Evolutionary conservation across 2,888 invertebrate genomes (phyloP).

Genomic region (Drosophila nigricruria): DNA sequence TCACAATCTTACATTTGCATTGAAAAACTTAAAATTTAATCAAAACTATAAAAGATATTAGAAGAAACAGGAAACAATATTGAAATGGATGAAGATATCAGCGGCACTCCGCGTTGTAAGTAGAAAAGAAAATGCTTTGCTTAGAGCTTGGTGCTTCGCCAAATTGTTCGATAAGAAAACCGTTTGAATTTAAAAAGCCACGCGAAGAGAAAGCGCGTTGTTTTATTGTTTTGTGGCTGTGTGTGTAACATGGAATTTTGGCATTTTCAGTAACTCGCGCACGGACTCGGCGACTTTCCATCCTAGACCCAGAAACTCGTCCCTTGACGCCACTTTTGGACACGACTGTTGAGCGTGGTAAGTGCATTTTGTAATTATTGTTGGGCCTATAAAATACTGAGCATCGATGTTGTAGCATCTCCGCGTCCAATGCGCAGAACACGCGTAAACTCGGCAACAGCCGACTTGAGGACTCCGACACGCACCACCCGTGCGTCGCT

Average conservation of each 20-base stretch:
- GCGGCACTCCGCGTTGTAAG: slow-evolving; percentile 49
- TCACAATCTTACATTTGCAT: background rate
- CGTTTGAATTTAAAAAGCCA: slow-evolving; percentile 59
- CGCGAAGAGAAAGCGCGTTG: slow-evolving; percentile 4
- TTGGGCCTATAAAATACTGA: background rate
- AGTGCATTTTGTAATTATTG: slow-evolving; percentile 13
- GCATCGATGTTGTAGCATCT: slow-evolving; percentile 38
- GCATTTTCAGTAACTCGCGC: slow-evolving; percentile 57
- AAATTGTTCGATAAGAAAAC: slow-evolving; percentile 12
- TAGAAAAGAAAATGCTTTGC: background rate
- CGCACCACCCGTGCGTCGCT: slow-evolving; percentile 60
- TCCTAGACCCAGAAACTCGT: slow-evolving; percentile 53
- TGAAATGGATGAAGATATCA: slow-evolving; percentile 45
- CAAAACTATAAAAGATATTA: background rate
- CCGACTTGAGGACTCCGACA: slow-evolving; percentile 65
- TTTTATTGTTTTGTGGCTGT: background rate
- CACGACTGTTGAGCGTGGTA: slow-evolving; percentile 48
- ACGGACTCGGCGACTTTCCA: slow-evolving; percentile 57
- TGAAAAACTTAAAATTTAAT: background rate
- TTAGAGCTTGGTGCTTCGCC: background rate
- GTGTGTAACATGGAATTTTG: background rate
- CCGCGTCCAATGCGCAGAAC: slow-evolving; percentile 69
- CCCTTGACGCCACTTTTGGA: slow-evolving; percentile 58
- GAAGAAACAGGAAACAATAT: background rate
- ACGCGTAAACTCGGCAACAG: slow-evolving; percentile 56